phyloP scores from a whole-genome alignment of 2,797 vertebrate genomes.

The Sebastes ruberrimus region DNA sequence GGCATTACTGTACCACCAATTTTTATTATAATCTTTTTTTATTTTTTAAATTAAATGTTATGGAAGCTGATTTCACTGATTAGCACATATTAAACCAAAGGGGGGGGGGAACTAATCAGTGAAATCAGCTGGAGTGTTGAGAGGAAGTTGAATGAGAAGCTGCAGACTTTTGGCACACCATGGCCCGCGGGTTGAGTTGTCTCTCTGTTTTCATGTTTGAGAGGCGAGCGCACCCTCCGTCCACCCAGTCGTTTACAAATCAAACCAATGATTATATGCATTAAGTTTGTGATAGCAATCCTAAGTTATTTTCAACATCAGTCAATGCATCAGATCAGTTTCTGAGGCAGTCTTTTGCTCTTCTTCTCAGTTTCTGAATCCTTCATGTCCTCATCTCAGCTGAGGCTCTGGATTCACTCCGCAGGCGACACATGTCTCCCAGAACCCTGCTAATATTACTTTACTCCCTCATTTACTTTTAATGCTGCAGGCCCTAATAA shows the following conservation, averaged over 20 bases:
- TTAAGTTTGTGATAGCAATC: background rate
- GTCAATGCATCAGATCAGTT: background rate
- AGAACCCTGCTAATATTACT: slow-evolving; percentile 23
- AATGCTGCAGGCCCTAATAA: slow-evolving; percentile 32
- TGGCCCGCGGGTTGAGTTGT: background rate
- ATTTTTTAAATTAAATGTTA: slow-evolving; percentile 14
- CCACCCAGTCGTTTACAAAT: slow-evolving; percentile 2
- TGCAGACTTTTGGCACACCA: slow-evolving; percentile 11
- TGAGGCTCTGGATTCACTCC: background rate
- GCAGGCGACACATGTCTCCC: slow-evolving; percentile 1
- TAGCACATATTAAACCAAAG: slow-evolving; percentile 30
- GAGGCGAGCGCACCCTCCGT: background rate
- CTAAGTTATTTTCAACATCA: background rate
- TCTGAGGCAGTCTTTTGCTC: background rate
- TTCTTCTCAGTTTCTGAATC: background rate
- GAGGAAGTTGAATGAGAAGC: background rate
- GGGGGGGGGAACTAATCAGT: slow-evolving; percentile 8
- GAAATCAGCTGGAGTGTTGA: slow-evolving; percentile 25
- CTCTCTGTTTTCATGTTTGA: background rate
- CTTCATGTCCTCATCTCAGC: background rate
- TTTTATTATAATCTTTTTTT: background rate
- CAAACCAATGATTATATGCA: background rate
- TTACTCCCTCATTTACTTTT: slow-evolving; percentile 48
- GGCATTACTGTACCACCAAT: background rate
- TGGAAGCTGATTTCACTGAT: slow-evolving; percentile 45